Percentiles rank a stretch among this genome's conserved stretches.
Conservation (phyloP, 1,140 invertebrate species). For the Phenacoccus solenopsis region DNA sequence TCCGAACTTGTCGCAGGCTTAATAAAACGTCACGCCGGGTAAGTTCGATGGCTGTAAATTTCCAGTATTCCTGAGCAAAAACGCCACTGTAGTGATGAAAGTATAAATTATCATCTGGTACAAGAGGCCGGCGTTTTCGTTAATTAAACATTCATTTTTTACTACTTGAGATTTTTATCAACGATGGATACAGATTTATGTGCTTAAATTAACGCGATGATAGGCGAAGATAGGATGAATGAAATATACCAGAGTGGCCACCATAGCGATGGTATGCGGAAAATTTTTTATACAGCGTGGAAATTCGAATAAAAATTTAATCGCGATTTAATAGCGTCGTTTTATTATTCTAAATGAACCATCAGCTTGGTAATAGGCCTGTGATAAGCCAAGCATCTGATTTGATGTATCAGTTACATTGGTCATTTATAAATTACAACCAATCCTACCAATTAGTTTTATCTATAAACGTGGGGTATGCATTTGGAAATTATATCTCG, state of each 20-base stretch:
- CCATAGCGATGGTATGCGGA: neutral
- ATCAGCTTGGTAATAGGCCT: no score
- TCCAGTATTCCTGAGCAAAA: neutral
- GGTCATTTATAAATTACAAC: no score
- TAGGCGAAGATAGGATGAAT: neutral
- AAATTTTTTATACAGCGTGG: no score
- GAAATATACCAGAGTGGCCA: no score
- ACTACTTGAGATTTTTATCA: neutral
- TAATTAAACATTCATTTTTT: neutral
- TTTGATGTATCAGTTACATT: no score
- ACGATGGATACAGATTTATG: neutral
- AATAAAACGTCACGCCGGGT: no score
- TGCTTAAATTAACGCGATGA: neutral
- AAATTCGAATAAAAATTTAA: neutral
- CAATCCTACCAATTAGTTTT: no score
- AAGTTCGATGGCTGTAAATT: neutral
- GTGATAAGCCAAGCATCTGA: no score
- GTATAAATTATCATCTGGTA: neutral
- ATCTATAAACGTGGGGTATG: no score
- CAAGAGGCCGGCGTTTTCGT: neutral
- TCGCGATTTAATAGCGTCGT: neutral
- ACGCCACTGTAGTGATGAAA: neutral
- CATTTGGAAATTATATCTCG: no score
- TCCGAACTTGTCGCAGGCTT: constrained; percentile 5
- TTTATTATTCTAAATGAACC: neutral